These are phyloP conservation scores for Parthenolecanium corni DNA, from an alignment of 2,888 invertebrate genomes.

Conservation along the genomic window DNA sequence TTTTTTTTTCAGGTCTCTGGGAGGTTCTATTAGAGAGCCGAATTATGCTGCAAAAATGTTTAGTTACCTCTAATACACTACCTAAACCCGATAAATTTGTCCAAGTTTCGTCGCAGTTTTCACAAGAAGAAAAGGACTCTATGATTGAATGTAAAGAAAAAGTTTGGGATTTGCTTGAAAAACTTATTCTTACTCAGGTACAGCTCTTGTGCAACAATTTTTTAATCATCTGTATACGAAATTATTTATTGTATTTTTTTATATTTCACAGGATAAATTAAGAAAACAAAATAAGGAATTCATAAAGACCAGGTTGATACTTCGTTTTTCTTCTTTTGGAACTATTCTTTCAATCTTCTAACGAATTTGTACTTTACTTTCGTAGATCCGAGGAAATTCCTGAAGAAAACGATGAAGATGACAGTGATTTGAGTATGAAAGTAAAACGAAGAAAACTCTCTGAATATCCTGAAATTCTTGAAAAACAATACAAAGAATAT, in stretches of 20 bases:
- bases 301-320: slow-evolving; percentile 1
- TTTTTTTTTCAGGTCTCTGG: slow-evolving; percentile 49
- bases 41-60: slow-evolving; percentile 74
- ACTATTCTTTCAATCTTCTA: background rate
- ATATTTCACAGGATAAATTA: slow-evolving; percentile 8
- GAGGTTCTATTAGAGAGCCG: slow-evolving; percentile 74
- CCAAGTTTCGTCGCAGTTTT: background rate
- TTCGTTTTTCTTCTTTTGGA: background rate
- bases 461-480: slow-evolving; percentile 49
- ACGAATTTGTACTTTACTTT: background rate
- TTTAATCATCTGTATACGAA: slow-evolving; percentile 4
- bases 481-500: slow-evolving; percentile 49
- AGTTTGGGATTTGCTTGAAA: slow-evolving; percentile 13
- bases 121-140: background rate
- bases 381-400: slow-evolving; percentile 2
- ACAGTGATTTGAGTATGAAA: slow-evolving; percentile 28
- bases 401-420: slow-evolving; percentile 26
- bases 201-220: background rate
- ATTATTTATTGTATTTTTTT: background rate
- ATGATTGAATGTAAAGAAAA: slow-evolving; percentile 3
- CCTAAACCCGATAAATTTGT: slow-evolving; percentile 48
- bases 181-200: slow-evolving; percentile 16
- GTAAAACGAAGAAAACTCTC: slow-evolving; percentile 40
- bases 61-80: slow-evolving; percentile 63
- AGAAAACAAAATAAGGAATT: slow-evolving; percentile 7